A percentile compares a stretch with the other conserved stretches of the same genome.
These are phyloP conservation scores for Capricornis sumatraensis DNA, from an alignment of 2,113 vertebrate genomes.

Conservation along the genomic window DNA sequence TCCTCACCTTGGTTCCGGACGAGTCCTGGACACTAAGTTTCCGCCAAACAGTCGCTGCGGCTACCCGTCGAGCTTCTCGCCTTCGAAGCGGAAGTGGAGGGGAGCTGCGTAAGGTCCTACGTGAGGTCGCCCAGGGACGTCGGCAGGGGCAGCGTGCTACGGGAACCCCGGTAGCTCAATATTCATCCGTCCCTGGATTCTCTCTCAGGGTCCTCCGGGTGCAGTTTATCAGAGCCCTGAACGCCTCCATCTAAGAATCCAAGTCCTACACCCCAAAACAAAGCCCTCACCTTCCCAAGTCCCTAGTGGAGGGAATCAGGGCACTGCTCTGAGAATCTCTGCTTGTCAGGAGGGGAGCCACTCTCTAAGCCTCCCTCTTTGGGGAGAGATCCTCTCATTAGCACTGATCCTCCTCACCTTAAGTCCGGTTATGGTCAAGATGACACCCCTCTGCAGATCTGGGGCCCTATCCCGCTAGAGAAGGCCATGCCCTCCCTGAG, in stretches of 20 bases:
- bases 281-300: not conserved
- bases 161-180: not conserved
- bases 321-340: not conserved
- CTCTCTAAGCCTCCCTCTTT: not conserved
- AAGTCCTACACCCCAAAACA: not conserved
- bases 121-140: accelerated
- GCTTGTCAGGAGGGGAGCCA: not conserved
- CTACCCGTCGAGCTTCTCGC: accelerated
- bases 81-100: accelerated
- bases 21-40: accelerated
- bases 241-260: accelerated
- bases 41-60: accelerated
- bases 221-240: not conserved
- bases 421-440: not conserved
- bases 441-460: not conserved
- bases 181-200: not conserved
- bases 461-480: not conserved
- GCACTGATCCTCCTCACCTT: not conserved
- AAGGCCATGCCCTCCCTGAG: not conserved
- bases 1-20: not conserved
- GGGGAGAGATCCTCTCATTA: not conserved
- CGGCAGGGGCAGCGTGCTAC: not conserved
- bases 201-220: not conserved
- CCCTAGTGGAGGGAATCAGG: not conserved
- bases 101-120: accelerated